Conservation (phyloP, 1,140 invertebrate species). For the Euura saliciscinereae region DNA sequence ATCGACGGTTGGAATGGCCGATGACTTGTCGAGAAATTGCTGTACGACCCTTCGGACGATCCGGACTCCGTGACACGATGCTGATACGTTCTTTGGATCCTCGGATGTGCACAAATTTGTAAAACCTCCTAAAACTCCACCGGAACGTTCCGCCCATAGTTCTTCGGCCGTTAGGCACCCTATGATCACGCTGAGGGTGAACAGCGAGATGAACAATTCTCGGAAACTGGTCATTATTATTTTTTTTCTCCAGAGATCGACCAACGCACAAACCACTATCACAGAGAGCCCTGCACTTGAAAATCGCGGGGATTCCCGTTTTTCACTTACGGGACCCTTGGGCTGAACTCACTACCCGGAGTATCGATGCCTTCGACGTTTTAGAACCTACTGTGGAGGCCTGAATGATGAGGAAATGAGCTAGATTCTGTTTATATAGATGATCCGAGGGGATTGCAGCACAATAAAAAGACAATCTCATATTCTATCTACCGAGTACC, state of each 20-base stretch:
- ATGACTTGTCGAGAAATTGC: slow-evolving; percentile 51
- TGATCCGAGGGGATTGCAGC: slow-evolving; percentile 40
- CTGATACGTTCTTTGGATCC: slow-evolving; percentile 50
- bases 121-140: slow-evolving; percentile 12
- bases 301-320: neutral
- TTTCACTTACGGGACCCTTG: neutral
- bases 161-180: neutral
- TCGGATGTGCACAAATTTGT: slow-evolving; percentile 34
- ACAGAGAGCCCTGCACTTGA: neutral
- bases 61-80: slow-evolving; percentile 58
- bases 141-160: neutral
- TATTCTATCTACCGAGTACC: neutral
- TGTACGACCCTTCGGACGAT: slow-evolving; percentile 58
- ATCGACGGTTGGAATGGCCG: slow-evolving; percentile 54
- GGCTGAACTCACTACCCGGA: neutral
- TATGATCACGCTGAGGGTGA: neutral
- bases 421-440: slow-evolving; percentile 46
- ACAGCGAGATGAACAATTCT: neutral
- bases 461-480: slow-evolving; percentile 35
- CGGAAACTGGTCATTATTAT: neutral
- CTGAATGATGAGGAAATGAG: slow-evolving; percentile 33
- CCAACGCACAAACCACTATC: neutral
- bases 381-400: slow-evolving; percentile 38
- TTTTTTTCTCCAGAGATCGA: neutral
- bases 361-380: neutral